Percentiles rank a stretch among this genome's conserved stretches.
These are phyloP conservation scores for Acrossocheilus wenchowensis DNA, from an alignment of 2,797 vertebrate genomes.

Conservation along the genomic window DNA sequence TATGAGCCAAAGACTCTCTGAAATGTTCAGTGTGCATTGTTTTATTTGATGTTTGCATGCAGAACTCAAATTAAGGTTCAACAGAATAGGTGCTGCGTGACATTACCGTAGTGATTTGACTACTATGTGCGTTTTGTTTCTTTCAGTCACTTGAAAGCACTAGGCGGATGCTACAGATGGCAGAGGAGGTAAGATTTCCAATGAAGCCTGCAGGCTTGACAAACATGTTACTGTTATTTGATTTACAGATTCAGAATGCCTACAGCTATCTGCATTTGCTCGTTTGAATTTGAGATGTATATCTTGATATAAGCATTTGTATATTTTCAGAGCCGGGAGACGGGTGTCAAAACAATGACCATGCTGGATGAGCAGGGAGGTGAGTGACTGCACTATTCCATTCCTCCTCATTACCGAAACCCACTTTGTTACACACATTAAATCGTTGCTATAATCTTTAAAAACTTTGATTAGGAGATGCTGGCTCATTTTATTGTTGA, in stretches of 20 bases:
- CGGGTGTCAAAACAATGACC: conserved; percentile 89
- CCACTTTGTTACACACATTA: neutral
- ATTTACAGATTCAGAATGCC: neutral
- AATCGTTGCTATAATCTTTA: neutral
- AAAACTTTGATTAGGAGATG: neutral
- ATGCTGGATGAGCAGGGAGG: conserved; percentile 96
- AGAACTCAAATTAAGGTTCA: neutral
- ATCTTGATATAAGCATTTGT: neutral
- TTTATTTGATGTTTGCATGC: conserved; percentile 6
- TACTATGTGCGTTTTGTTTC: conserved; percentile 13
- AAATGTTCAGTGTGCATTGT: neutral
- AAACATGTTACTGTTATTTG: neutral
- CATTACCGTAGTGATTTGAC: neutral
- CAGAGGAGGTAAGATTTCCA: conserved; percentile 89
- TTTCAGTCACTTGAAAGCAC: conserved; percentile 96
- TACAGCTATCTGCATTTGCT: neutral
- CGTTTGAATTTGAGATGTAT: neutral
- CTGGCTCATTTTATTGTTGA: conserved; percentile 20
- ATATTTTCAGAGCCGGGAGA: conserved; percentile 84
- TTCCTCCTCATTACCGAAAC: neutral
- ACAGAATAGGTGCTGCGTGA: neutral
- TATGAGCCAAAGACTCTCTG: neutral
- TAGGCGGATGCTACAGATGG: conserved; percentile 91
- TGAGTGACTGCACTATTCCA: conserved; percentile 69
- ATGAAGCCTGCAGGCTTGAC: neutral